Base-by-base conservation (phyloP, 2,113 vertebrate species). In the Cranoglanis bouderius region DNA sequence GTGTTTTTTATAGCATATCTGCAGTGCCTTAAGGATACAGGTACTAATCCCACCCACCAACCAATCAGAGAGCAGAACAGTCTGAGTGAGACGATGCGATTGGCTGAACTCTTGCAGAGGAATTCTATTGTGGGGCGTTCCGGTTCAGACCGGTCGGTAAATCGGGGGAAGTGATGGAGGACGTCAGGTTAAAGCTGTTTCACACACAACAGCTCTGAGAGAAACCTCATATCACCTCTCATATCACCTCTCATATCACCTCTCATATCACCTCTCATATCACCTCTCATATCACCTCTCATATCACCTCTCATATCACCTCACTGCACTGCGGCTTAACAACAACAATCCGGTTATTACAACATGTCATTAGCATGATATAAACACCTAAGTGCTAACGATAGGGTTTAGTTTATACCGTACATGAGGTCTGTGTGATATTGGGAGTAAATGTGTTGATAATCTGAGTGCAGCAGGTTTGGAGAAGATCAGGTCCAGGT, bases 21-120 rank as follows among this genome's bases (percentile, higher is more conserved):
- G 70, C 65, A 55, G 18, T 75, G 85, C n/a, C 29, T 85, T 85
- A 78, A 75, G 51, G 72, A 78, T 80, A 86, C 6, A 32, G 51
- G 57, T 87, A 65, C 40, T 82, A 16, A 35, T 87, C 53, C 53
- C 67, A 12, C 53, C 72, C 63, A 21, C 8, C 26, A 32, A 10
- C 55, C 57, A 80, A 51, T 80, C 55, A 80, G 55, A 84, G 57
- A 63, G 82, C 82, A 84, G 57, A 43, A 84, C 21, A 13, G 13
- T 32, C 14, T 4, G 13, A 55, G n/a, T 19, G 49, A 9, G 6
- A 55, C 3, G 49, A 32, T 9, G 6, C 5, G 12, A n/a, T 70
- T 35, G 40, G 35, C 38, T 38, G 38, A 75, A 46, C 55, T 14
- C 53, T 51, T 38, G 6, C 55, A 38, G 55, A 61, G 43, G 43